A percentile compares a stretch with the other conserved stretches of the same genome.
Conservation (phyloP, 2,888 invertebrate genomes). For the Ypsolopha scabrella region DNA sequence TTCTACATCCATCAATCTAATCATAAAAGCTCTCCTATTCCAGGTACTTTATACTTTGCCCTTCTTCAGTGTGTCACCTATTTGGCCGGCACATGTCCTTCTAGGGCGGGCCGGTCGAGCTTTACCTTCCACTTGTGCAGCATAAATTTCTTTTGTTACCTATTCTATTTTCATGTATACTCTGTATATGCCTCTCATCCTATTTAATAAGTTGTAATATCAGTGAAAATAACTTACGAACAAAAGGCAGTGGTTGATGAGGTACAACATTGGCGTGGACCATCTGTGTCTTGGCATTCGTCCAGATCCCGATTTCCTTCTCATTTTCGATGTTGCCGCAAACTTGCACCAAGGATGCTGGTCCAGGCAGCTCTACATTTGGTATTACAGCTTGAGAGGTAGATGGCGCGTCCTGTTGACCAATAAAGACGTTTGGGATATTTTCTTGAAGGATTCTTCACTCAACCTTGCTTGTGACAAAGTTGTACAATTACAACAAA, state of each 20-base stretch:
- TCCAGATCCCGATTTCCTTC: constrained; percentile 64
- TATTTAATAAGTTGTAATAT: no score
- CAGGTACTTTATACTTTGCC: no score
- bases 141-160: no score
- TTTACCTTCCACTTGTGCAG: no score
- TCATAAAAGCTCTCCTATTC: no score
- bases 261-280: constrained; percentile 56
- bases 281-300: constrained; percentile 63
- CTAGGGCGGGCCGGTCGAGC: no score
- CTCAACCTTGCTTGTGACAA: neutral
- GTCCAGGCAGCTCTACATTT: constrained; percentile 43
- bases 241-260: constrained; percentile 56
- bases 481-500: no score
- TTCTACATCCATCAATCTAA: no score
- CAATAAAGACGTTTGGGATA: neutral
- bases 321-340: constrained; percentile 57
- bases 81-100: no score
- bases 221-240: constrained; percentile 34
- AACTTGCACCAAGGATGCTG: constrained; percentile 54
- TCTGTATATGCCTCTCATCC: no score
- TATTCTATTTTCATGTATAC: no score
- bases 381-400: constrained; percentile 44
- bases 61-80: no score
- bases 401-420: constrained; percentile 52
- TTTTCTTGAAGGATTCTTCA: neutral